Evolutionary conservation across 1,140 invertebrate genomes (phyloP), one percentile per base, ranked within the genome.

Genomic region (Cotesia typhae): DNA sequence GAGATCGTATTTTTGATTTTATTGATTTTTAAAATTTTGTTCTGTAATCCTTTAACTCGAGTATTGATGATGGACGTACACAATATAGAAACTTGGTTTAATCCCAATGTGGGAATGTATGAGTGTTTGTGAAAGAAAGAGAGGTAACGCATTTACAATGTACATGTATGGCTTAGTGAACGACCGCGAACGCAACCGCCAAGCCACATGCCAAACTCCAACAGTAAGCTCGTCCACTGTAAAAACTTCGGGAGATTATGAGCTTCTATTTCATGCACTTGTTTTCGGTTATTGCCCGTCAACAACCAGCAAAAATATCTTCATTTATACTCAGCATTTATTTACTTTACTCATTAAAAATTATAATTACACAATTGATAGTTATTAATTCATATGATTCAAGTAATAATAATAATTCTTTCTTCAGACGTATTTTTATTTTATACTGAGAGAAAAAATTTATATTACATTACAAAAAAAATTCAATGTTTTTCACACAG

Each of bases 161-260:
- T 51, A 20, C 12, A 67, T 55, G 51, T 36, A n/a, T 59, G 67
- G 67, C 57, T 69, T 69, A 36, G 35, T n/a, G 3, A 69, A 69
- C 53, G 37, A 59, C 67, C 67, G 53, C 67, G 12, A 38, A 69
- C 57, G 28, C 53, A 28, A 68, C 66, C 66, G 12, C 66, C 36
- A 12, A 36, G 52, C 66, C 52, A n/a, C 66, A 68, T 35, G 28
- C 28, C 66, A 35, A 55, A 36, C 53, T 68, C 59, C 17, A 9
- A 17, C 4, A 61, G 59, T 28, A 28, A 10, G 52, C 14, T 52
- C 12, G 38, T 36, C 17, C 20, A 12, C 47, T 47, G 4, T 14
- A 10, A 52, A 55, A 57, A 68, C 20, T 68, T 55, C 12, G 28
- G 4, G 41, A 52, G 38, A 67, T 57, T 68, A 52, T 52, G 52